Percentiles rank a stretch among this genome's conserved stretches.
Conservation (phyloP, 2,888 invertebrate species). For the Acanthosepion pharaonis region DNA sequence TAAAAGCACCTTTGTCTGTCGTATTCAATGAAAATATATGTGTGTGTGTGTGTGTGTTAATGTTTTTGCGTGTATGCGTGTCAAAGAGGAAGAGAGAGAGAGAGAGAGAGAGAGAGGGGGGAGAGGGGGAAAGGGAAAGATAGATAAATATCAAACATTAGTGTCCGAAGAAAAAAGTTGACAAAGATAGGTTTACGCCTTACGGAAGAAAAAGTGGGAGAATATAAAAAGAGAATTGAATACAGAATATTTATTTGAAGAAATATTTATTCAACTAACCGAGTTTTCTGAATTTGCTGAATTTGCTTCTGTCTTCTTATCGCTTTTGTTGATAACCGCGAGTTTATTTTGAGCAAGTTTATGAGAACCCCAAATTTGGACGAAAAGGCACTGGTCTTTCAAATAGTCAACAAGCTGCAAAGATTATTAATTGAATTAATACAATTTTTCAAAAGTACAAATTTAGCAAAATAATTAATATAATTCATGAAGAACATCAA, state of each 20-base stretch:
- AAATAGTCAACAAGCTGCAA: not conserved
- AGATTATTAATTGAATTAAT: not conserved
- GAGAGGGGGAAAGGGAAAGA: no score
- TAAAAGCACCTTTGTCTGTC: no score
- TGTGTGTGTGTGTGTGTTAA: no score
- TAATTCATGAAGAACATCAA: not conserved
- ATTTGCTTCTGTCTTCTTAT: no score
- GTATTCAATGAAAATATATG: no score
- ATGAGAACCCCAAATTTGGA: not conserved
- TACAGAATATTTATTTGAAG: not conserved
- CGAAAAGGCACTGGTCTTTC: not conserved
- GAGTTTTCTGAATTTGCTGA: not conserved
- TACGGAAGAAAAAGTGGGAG: not conserved
- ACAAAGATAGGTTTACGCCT: not conserved
- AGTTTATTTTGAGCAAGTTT: not conserved
- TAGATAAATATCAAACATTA: no score
- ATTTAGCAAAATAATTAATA: not conserved
- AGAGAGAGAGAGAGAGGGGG: no score
- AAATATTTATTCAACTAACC: not conserved
- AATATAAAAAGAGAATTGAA: not conserved
- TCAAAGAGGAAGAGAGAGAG: no score
- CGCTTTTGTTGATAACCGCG: not conserved
- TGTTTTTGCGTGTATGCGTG: no score
- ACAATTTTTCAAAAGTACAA: not conserved
- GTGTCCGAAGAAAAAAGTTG: no score